These are phyloP conservation scores for Amaurobius ferox DNA, from an alignment of 2,888 invertebrate species.

Conservation along the genomic window DNA sequence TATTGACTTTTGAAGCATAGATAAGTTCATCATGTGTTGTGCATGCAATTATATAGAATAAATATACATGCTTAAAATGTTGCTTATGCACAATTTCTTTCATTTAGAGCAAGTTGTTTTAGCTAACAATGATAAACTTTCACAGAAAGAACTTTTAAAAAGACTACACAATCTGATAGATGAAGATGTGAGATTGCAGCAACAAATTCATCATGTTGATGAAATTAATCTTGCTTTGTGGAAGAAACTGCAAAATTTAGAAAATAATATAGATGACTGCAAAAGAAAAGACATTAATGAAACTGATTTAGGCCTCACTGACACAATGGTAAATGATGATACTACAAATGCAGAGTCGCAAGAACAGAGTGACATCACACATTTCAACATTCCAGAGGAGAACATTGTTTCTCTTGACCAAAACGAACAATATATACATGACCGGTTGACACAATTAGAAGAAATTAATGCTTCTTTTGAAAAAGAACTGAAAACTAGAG, in stretches of 20 bases:
- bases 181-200: constrained; percentile 63
- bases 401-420: constrained; percentile 58
- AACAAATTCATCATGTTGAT: constrained; percentile 67
- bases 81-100: no score
- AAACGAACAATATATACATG: constrained; percentile 70
- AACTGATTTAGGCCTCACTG: constrained; percentile 35
- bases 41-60: no score
- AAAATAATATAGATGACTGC: constrained; percentile 67
- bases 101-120: not conserved
- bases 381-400: constrained; percentile 8
- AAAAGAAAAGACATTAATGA: constrained; percentile 47
- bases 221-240: constrained; percentile 69
- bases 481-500: constrained; percentile 71
- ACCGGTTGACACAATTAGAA: constrained; percentile 65
- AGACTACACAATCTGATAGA: constrained; percentile 53
- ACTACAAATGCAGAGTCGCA: constrained; percentile 19
- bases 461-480: constrained; percentile 71
- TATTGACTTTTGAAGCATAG: no score
- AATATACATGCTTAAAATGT: no score
- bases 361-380: constrained; percentile 7
- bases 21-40: no score
- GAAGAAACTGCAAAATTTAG: constrained; percentile 70
- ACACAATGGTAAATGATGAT: constrained; percentile 28
- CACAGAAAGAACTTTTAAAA: constrained; percentile 62
- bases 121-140: not conserved